Conservation (phyloP, 2,113 vertebrate genomes). For the Limanda limanda region DNA sequence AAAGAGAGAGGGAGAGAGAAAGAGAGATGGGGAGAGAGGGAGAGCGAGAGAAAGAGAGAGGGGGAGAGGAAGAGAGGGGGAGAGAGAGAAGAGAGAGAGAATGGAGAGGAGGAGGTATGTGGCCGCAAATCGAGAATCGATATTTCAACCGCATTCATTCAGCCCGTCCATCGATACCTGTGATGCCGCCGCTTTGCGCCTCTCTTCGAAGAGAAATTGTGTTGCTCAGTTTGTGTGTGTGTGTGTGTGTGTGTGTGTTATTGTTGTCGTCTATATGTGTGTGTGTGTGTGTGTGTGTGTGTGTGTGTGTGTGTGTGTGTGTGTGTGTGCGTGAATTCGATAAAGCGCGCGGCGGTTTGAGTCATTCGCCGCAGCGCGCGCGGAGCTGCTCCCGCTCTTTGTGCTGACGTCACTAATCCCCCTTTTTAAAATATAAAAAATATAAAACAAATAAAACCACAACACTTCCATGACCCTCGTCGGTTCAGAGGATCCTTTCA, state of each 20-base stretch:
- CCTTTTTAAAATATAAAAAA: too few relatives aligned
- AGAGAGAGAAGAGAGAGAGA: background rate
- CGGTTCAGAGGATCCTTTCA: background rate
- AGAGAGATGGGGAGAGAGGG: slow-evolving; percentile 47
- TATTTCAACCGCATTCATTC: slow-evolving; percentile 80
- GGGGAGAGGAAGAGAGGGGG: slow-evolving; percentile 38
- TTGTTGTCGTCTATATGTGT: background rate
- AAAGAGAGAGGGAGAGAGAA: slow-evolving; percentile 37
- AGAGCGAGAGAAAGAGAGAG: background rate
- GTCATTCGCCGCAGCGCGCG: slow-evolving; percentile 74
- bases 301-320: slow-evolving; percentile 23
- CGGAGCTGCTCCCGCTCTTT: slow-evolving; percentile 63
- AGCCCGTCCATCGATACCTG: slow-evolving; percentile 71
- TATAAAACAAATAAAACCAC: rapidly evolving
- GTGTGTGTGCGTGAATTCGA: slow-evolving; percentile 65
- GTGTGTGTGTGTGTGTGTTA: background rate
- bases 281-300: background rate
- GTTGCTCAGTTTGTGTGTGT: background rate
- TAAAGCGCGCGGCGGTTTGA: slow-evolving; percentile 70
- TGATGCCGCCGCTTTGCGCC: slow-evolving; percentile 48
- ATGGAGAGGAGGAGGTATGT: slow-evolving; percentile 62
- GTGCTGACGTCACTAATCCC: slow-evolving; percentile 26
- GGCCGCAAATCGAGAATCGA: slow-evolving; percentile 79
- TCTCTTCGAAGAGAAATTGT: slow-evolving; percentile 4
- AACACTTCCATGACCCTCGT: background rate